These are phyloP conservation scores for Callaeas wilsoni DNA, from an alignment of 2,113 vertebrate genomes.

Conservation along the genomic window DNA sequence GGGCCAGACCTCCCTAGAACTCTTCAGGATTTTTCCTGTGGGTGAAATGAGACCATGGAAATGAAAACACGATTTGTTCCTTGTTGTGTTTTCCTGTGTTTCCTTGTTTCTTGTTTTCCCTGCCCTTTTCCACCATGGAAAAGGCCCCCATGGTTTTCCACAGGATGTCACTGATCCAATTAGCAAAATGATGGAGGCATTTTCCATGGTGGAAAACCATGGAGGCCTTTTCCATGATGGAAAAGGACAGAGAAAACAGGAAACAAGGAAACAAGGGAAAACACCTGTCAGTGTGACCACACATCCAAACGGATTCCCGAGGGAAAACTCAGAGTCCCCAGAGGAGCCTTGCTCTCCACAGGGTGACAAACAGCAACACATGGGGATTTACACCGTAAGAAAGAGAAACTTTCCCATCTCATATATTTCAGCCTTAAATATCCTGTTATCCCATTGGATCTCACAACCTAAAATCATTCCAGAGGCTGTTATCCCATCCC, in stretches of 20 bases:
- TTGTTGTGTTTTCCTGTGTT: background rate
- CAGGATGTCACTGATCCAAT: background rate
- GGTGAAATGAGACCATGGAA: background rate
- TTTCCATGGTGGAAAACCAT: background rate
- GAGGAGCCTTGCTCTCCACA: background rate
- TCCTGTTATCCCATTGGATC: too few relatives aligned
- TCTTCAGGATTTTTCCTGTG: background rate
- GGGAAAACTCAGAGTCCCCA: background rate
- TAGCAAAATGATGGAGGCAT: background rate
- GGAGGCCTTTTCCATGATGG: background rate
- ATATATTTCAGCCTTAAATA: background rate
- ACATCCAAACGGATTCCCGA: background rate
- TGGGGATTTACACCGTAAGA: background rate
- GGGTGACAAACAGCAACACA: background rate
- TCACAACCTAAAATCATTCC: background rate
- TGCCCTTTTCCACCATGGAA: background rate
- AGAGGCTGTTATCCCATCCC: rapidly evolving
- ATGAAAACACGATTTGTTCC: background rate
- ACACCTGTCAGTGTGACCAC: background rate
- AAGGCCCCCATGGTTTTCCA: background rate
- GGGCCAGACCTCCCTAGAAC: background rate
- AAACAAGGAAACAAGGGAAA: background rate
- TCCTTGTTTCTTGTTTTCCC: background rate
- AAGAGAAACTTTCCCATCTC: background rate
- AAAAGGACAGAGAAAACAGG: background rate